Percentiles rank a stretch among this genome's conserved stretches.
These are phyloP conservation scores for Baronia brevicornis DNA, from an alignment of 2,888 invertebrate genomes.

Conservation along the genomic window DNA sequence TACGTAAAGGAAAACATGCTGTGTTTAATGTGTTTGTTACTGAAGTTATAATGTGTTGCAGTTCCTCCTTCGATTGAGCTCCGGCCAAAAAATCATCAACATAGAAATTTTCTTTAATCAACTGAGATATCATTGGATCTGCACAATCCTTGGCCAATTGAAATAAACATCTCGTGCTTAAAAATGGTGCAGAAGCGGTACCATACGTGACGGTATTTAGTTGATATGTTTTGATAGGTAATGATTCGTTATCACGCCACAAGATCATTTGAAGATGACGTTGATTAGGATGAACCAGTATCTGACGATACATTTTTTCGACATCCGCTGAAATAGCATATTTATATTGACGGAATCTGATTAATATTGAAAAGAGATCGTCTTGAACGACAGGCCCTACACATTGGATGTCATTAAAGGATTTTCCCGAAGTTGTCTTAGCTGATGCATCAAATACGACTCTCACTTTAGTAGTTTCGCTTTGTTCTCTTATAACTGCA, in stretches of 20 bases:
- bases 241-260: slow-evolving; percentile 19
- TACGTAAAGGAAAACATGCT: slow-evolving; percentile 21
- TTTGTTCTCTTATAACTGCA: slow-evolving; percentile 15
- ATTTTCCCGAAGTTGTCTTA: slow-evolving; percentile 16
- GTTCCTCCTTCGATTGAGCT: slow-evolving; percentile 3
- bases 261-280: slow-evolving; percentile 17
- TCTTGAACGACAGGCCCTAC: slow-evolving; percentile 18
- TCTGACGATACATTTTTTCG: slow-evolving; percentile 17
- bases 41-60: slow-evolving; percentile 7
- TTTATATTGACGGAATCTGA: slow-evolving; percentile 19
- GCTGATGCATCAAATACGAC: slow-evolving; percentile 19
- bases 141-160: slow-evolving; percentile 9
- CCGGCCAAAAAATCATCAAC: slow-evolving; percentile 11
- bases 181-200: slow-evolving; percentile 14
- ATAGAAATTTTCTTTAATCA: slow-evolving; percentile 5
- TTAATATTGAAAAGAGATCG: slow-evolving; percentile 18
- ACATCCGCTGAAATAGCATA: slow-evolving; percentile 19
- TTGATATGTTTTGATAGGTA: too few species aligned
- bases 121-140: background rate
- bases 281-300: slow-evolving; percentile 13
- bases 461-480: slow-evolving; percentile 19
- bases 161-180: slow-evolving; percentile 11
- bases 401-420: slow-evolving; percentile 20
- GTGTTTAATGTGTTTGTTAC: slow-evolving; percentile 13
- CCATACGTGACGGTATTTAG: slow-evolving; percentile 10